Base-by-base conservation (phyloP, 2,797 vertebrate genomes). In the Brachymystax lenok region DNA sequence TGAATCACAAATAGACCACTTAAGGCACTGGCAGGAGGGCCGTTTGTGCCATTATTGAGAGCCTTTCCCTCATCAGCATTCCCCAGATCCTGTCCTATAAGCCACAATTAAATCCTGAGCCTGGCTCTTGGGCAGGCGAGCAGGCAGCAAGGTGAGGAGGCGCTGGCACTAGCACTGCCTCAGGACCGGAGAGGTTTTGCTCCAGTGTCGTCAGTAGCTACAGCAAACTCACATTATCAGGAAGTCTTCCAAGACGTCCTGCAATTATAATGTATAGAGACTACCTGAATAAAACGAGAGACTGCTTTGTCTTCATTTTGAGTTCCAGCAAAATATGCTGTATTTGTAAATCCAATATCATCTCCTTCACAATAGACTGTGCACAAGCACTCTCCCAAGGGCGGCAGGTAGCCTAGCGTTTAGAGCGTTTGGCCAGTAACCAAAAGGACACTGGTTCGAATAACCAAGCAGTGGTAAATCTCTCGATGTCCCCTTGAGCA, bases 1-100 rank as follows among this genome's bases (percentile, higher is more conserved):
- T 92, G 92, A 91, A 93, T 94, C 91, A 91, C 89, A 93, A 94
- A 91, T 83, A 93, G 89, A 90, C 87, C 91, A 93, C 93, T 91
- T 92, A 89, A 92, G 84, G 88, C 86, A 79, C 89, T 82, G 86
- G 89, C 88, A 88, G 87, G 17, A 35, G 78, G 77, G 76, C 69
- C 85, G 24, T 85, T 89, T 90, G 90, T 90, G 87, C 87, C 87
- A 87, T 86, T 91, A 88, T 91, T 86, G 79, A 90, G 86, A 78
- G 85, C 77, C 84, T 80, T 77, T 85, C 81, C 28, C 52, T 84
- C 78, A 88, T 91, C 85, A 89, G 85, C 86, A 89, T 88, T 86
- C 80, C 52, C 77, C 77, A 73, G 67, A 84, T 80, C 80, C 75
- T 71, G 79, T 79, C 82, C 86, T 82, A 63, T 63, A 74, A 64